Percentiles rank a stretch among this genome's conserved stretches.
These are phyloP conservation scores for Rissa tridactyla DNA, from an alignment of 2,113 vertebrate species.

Conservation along the genomic window DNA sequence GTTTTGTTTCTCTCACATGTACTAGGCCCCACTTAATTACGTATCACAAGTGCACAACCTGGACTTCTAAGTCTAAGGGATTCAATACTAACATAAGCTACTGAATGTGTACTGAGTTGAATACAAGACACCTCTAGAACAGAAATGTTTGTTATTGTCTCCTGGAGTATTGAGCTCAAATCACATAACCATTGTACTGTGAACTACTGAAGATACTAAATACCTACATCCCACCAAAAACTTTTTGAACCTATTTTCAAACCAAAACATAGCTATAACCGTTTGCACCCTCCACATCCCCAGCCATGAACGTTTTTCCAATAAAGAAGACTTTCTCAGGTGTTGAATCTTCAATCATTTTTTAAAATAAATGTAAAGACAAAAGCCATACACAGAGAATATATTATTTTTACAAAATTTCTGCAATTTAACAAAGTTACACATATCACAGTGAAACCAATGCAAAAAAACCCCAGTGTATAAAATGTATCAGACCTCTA, in stretches of 20 bases:
- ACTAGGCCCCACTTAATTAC: neutral
- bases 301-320: neutral
- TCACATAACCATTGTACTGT: neutral
- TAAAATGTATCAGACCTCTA: neutral
- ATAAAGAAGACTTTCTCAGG: neutral
- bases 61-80: neutral
- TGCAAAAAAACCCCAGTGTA: neutral
- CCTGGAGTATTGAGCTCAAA: neutral
- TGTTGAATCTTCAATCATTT: neutral
- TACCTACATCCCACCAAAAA: neutral
- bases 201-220: neutral
- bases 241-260: neutral
- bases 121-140: neutral
- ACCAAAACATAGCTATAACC: neutral
- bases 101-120: neutral
- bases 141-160: neutral
- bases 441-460: fast-evolving
- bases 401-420: neutral
- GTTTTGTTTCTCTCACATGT: neutral
- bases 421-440: neutral
- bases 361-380: neutral
- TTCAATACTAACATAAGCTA: neutral
- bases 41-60: neutral
- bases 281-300: neutral
- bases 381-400: neutral